Percentiles rank a stretch among this genome's conserved stretches.
phyloP scores from a whole-genome alignment of 2,888 invertebrate species.

The Thymelicus sylvestris region DNA sequence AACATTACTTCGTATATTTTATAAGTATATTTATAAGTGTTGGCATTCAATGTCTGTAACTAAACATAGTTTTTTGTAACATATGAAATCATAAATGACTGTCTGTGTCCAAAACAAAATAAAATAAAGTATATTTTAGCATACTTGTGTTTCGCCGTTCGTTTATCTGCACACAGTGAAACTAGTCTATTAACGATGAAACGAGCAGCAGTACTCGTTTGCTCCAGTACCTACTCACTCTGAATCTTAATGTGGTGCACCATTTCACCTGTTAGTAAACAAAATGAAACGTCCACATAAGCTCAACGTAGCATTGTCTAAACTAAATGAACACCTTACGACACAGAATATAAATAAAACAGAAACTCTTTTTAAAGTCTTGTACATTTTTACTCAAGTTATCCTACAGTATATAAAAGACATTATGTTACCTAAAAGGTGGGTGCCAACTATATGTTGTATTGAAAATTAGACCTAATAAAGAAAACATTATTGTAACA shows the following conservation, averaged over 20 bases:
- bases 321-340: conserved; percentile 27
- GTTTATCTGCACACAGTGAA: background rate
- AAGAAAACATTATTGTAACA: no score
- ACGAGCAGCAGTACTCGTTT: conserved; percentile 21
- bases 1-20: background rate
- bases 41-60: no score
- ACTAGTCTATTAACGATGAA: conserved; percentile 18
- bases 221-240: conserved; percentile 33
- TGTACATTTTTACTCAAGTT: no score
- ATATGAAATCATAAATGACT: no score
- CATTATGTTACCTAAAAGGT: no score
- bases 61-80: no score
- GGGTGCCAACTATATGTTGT: no score
- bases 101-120: no score
- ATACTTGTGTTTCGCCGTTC: background rate
- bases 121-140: background rate
- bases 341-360: background rate
- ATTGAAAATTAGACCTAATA: no score
- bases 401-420: no score
- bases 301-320: conserved; percentile 13
- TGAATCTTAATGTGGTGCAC: conserved; percentile 30
- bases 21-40: no score
- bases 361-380: background rate
- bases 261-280: conserved; percentile 31
- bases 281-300: conserved; percentile 29